phyloP scores from a whole-genome alignment of 2,113 vertebrate genomes.

The Ophiodon elongatus region DNA sequence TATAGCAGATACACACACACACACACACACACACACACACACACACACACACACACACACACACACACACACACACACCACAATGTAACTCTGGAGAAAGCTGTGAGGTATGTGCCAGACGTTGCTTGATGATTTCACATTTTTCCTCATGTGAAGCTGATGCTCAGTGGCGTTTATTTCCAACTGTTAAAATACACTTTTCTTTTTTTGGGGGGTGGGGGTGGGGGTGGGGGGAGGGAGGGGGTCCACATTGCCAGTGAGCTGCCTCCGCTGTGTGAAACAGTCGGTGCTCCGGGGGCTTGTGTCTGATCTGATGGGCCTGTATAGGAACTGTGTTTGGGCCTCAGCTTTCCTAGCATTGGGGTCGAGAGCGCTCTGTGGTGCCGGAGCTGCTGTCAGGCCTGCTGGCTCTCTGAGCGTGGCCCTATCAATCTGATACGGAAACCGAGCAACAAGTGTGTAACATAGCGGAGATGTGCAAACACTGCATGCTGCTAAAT shows the following conservation, averaged over 20 bases:
- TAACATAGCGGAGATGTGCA: slow-evolving; percentile 35
- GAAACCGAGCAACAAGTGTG: slow-evolving; percentile 73
- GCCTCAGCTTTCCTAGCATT: slow-evolving; percentile 5
- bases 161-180: slow-evolving; percentile 4
- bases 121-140: not conserved
- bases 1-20: not conserved
- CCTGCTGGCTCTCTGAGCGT: slow-evolving; percentile 36
- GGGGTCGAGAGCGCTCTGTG: too few species aligned
- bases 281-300: not conserved
- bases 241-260: not conserved
- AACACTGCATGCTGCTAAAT: slow-evolving; percentile 35
- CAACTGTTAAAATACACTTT: not conserved
- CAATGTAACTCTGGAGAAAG: not conserved
- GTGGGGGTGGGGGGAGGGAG: too few species aligned
- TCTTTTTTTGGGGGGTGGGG: slow-evolving; percentile 1
- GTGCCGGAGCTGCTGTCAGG: not conserved
- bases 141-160: not conserved
- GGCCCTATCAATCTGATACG: slow-evolving; percentile 17
- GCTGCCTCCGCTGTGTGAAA: not conserved
- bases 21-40: not conserved
- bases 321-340: not conserved
- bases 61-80: too few species aligned
- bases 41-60: not conserved
- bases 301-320: slow-evolving; percentile 12
- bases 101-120: not conserved